phyloP scores from a whole-genome alignment of 1,140 invertebrate species.

The Drosophila lacertosa region DNA sequence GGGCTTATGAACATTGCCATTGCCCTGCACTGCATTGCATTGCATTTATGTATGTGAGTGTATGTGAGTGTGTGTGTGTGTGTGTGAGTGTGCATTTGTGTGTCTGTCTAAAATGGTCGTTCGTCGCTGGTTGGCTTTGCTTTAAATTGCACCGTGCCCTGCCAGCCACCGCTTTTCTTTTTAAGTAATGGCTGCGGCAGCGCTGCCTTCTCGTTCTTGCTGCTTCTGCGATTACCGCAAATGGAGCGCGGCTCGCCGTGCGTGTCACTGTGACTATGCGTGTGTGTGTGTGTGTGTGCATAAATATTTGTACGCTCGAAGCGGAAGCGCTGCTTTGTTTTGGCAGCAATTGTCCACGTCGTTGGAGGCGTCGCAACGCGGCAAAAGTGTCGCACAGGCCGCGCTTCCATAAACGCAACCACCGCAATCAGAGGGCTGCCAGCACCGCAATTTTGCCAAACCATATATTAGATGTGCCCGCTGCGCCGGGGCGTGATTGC shows the following conservation, averaged over 20 bases:
- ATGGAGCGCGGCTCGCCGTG: slow-evolving; percentile 10
- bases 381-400: slow-evolving; percentile 33
- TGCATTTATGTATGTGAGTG: background rate
- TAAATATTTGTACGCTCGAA: background rate
- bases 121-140: slow-evolving; percentile 44
- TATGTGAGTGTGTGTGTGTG: background rate
- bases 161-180: slow-evolving; percentile 22
- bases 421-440: slow-evolving; percentile 9
- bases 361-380: slow-evolving; percentile 23
- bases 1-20: slow-evolving; percentile 8
- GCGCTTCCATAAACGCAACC: slow-evolving; percentile 6
- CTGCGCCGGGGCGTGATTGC: slow-evolving; percentile 9
- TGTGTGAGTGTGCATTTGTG: background rate
- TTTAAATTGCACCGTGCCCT: slow-evolving; percentile 12
- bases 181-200: slow-evolving; percentile 44
- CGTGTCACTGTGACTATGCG: slow-evolving; percentile 25
- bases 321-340: slow-evolving; percentile 16
- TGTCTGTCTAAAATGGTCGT: slow-evolving; percentile 2
- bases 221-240: slow-evolving; percentile 18
- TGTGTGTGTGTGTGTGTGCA: background rate
- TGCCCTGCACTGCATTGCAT: background rate
- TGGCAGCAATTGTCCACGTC: slow-evolving; percentile 14
- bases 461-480: slow-evolving; percentile 4
- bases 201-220: slow-evolving; percentile 6
- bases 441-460: slow-evolving; percentile 29